Percentiles rank a stretch among this genome's conserved stretches.
phyloP scores from a whole-genome alignment of 1,140 invertebrate genomes.

The Heliconius nattereri region DNA sequence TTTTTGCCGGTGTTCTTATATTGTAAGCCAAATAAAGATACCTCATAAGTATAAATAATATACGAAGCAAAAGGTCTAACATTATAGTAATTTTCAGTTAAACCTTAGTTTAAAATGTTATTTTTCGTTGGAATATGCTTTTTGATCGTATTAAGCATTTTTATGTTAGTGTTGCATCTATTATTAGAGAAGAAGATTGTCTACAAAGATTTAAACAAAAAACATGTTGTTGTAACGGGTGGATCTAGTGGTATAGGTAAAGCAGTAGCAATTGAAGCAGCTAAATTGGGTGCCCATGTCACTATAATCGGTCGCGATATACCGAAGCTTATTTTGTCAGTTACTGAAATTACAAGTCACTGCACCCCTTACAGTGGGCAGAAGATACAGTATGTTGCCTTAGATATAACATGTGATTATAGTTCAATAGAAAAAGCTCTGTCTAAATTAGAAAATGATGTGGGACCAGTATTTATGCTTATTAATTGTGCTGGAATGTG shows the following conservation, averaged over 20 bases:
- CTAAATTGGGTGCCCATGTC: constrained; percentile 90
- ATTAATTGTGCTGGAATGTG: constrained; percentile 95
- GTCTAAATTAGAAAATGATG: constrained; percentile 79
- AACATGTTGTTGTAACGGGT: constrained; percentile 91
- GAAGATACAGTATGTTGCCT: constrained; percentile 85
- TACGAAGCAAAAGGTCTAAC: neutral
- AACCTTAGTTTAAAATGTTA: constrained; percentile 31
- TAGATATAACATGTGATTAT: constrained; percentile 88
- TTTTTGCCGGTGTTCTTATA: neutral
- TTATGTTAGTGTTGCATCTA: constrained; percentile 45
- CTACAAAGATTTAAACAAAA: constrained; percentile 72
- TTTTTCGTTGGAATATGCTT: constrained; percentile 35
- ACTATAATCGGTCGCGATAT: constrained; percentile 93
- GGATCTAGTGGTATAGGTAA: constrained; percentile 98
- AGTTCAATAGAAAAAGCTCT: constrained; percentile 84
- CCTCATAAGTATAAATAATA: neutral
- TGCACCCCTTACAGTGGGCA: constrained; percentile 79
- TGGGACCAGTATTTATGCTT: constrained; percentile 92
- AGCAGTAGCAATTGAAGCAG: constrained; percentile 88
- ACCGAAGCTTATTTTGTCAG: constrained; percentile 84
- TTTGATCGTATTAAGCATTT: constrained; percentile 39
- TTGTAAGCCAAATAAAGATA: neutral
- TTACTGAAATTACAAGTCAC: constrained; percentile 81
- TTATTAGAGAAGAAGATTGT: constrained; percentile 58
- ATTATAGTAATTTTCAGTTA: neutral